A percentile compares a stretch with the other conserved stretches of the same genome.
Conservation (phyloP, 2,888 invertebrate species). For the Galerucella pusilla region DNA sequence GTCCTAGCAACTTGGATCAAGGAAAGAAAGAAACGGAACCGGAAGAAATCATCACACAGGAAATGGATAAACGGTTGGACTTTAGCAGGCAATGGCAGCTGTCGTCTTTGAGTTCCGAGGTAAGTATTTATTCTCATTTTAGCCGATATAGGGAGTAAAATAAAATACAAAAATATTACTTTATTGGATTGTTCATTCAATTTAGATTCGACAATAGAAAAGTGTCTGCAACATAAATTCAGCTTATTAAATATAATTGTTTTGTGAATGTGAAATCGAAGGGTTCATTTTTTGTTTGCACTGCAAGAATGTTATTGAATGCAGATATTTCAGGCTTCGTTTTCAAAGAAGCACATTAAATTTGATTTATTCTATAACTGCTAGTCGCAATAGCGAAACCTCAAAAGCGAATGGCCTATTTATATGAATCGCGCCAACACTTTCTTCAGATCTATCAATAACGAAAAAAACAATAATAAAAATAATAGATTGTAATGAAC, state of each 20-base stretch:
- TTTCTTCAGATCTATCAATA: constrained; percentile 22
- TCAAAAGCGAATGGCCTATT: not conserved
- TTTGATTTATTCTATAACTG: not conserved
- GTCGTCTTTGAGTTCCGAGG: constrained; percentile 42
- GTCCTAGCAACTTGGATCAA: constrained; percentile 1
- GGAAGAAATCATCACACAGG: constrained; percentile 1
- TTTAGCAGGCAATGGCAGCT: constrained; percentile 34
- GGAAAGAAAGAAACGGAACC: not conserved
- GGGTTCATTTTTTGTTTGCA: too few relatives aligned
- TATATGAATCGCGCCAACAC: not conserved
- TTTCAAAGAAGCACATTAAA: not conserved
- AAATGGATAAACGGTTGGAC: constrained; percentile 11
- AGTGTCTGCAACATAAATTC: too few relatives aligned
- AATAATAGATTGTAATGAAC: constrained; percentile 1
- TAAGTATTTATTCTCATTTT: constrained; percentile 20
- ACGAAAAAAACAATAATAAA: constrained; percentile 26
- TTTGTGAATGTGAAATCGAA: too few relatives aligned
- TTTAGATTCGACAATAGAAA: too few relatives aligned
- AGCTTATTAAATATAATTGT: too few relatives aligned
- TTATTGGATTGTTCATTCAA: too few relatives aligned
- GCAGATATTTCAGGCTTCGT: not conserved
- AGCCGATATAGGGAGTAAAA: too few relatives aligned
- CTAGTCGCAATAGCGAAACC: not conserved
- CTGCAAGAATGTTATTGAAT: too few relatives aligned
- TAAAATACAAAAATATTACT: too few relatives aligned